Conservation (phyloP, 2,888 invertebrate genomes). For the Macaria notata region DNA sequence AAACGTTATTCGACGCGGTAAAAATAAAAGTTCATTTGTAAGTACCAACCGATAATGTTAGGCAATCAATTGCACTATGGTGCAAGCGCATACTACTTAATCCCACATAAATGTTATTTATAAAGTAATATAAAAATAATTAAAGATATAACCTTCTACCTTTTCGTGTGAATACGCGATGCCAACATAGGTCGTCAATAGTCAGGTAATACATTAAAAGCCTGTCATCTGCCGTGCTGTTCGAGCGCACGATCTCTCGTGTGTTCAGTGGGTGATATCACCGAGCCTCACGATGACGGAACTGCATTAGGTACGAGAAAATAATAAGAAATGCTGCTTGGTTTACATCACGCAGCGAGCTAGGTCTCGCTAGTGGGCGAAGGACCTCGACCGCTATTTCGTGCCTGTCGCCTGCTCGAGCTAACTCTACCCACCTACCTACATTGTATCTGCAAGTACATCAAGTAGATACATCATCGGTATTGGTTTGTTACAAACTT, state of each 20-base stretch:
- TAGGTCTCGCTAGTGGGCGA: constrained; percentile 52
- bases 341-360: constrained; percentile 28
- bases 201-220: constrained; percentile 33
- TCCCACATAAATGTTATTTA: no score
- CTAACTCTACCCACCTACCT: background rate
- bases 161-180: constrained; percentile 9
- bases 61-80: no score
- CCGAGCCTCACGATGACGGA: constrained; percentile 48
- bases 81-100: no score
- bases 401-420: constrained; percentile 48
- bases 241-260: constrained; percentile 42
- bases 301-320: constrained; percentile 47
- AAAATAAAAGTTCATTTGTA: no score
- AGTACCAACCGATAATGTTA: no score
- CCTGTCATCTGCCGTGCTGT: constrained; percentile 24
- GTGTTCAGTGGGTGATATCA: constrained; percentile 57
- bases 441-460: background rate
- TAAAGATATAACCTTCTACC: background rate
- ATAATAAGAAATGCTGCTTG: constrained; percentile 41
- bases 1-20: no score
- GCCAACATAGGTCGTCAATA: constrained; percentile 10
- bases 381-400: constrained; percentile 71
- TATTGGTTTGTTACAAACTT: constrained; percentile 8
- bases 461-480: background rate
- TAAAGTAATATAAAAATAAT: no score